Conservation (phyloP, 2,888 invertebrate genomes). For the Muschampia plurimacula region DNA sequence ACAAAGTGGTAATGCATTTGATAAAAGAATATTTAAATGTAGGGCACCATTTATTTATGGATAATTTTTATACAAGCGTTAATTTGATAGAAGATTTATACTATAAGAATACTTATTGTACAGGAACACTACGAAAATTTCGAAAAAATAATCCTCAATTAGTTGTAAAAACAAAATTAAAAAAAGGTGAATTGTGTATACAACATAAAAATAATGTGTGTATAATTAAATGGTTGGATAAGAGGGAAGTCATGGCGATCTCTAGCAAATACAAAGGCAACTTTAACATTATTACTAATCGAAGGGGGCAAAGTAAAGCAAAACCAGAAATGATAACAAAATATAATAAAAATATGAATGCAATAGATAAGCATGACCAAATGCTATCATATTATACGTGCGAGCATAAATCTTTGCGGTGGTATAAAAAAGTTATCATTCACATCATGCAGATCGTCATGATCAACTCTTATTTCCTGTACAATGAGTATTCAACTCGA, state of each 20-base stretch:
- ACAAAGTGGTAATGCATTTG: conserved; percentile 10
- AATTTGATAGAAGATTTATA: conserved; percentile 12
- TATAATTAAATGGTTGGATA: conserved; percentile 12
- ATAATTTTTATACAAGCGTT: conserved; percentile 12
- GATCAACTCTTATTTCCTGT: conserved; percentile 12
- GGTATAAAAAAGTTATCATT: conserved; percentile 12
- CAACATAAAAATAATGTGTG: conserved; percentile 10
- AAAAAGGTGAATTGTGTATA: conserved; percentile 10
- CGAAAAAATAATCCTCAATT: conserved; percentile 12
- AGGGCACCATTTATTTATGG: conserved; percentile 12
- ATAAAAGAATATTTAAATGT: conserved; percentile 11
- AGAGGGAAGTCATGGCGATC: conserved; percentile 12
- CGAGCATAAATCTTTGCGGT: conserved; percentile 14
- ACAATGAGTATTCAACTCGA: conserved; percentile 12
- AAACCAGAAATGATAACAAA: conserved; percentile 12
- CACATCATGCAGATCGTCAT: conserved; percentile 12
- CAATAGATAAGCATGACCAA: conserved; percentile 12
- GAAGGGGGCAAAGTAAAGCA: conserved; percentile 12
- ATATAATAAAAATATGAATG: conserved; percentile 12
- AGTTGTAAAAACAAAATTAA: conserved; percentile 10
- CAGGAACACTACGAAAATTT: conserved; percentile 12
- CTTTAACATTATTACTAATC: conserved; percentile 12
- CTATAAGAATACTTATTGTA: conserved; percentile 12
- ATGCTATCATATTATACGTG: conserved; percentile 12
- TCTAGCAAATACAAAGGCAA: conserved; percentile 12